Conservation (phyloP, 1,140 invertebrate species). For the Phortica variegata region DNA sequence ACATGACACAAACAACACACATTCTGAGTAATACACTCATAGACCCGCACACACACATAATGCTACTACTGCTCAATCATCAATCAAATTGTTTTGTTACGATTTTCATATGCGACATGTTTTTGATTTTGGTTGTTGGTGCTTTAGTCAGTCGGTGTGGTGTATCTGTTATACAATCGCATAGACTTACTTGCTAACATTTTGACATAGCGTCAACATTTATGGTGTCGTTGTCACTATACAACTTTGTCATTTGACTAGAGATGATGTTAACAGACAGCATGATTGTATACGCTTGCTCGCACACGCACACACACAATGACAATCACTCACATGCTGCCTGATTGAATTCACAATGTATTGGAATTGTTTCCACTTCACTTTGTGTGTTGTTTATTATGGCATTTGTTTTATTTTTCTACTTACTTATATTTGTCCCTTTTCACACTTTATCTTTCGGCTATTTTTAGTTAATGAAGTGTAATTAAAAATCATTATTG, state of each 20-base stretch:
- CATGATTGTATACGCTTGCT: no score
- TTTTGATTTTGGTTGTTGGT: neutral
- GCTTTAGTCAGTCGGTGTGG: neutral
- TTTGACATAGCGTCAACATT: conserved; percentile 46
- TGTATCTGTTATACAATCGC: conserved; percentile 12
- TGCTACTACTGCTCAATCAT: conserved; percentile 47
- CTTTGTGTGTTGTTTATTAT: conserved; percentile 14
- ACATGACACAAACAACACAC: no score
- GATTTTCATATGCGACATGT: conserved; percentile 49
- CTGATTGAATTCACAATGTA: conserved; percentile 34
- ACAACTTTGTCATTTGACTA: conserved; percentile 22
- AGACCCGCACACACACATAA: neutral
- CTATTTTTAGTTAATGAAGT: conserved; percentile 30
- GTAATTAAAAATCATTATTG: conserved; percentile 47
- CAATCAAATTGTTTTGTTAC: conserved; percentile 53
- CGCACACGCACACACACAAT: no score
- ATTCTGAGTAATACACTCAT: no score
- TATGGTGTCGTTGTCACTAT: conserved; percentile 42
- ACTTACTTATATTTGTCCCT: neutral
- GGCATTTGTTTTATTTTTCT: conserved; percentile 29
- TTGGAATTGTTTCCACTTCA: conserved; percentile 40
- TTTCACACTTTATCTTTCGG: neutral
- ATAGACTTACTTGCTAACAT: no score
- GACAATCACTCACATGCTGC: conserved; percentile 49
- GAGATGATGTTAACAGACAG: neutral